phyloP scores from a whole-genome alignment of 2,113 vertebrate genomes.

The Pygoscelis antarcticus region DNA sequence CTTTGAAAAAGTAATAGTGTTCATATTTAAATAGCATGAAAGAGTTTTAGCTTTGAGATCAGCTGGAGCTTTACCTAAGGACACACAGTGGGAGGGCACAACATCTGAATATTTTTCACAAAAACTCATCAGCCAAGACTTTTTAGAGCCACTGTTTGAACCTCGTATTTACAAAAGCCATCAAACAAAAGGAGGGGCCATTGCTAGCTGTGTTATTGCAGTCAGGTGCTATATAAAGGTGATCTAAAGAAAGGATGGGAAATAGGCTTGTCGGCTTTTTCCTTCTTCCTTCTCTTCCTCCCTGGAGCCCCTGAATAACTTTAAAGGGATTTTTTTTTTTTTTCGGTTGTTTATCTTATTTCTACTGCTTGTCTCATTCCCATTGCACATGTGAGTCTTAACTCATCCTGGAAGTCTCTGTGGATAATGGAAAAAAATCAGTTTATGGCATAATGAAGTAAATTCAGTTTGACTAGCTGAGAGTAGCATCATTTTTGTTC shows the following conservation, averaged over 20 bases:
- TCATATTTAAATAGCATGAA: neutral
- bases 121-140: neutral
- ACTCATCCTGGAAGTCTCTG: neutral
- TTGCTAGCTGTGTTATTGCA: neutral
- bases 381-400: neutral
- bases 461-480: constrained; percentile 9
- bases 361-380: neutral
- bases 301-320: neutral
- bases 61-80: neutral
- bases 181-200: neutral
- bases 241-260: neutral
- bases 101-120: neutral
- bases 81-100: neutral
- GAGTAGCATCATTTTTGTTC: constrained; percentile 16
- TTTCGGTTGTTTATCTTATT: neutral
- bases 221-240: neutral
- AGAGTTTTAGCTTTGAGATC: neutral
- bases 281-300: neutral
- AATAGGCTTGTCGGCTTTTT: neutral
- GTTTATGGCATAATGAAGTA: neutral
- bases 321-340: neutral
- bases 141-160: neutral
- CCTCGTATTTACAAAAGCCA: neutral
- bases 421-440: neutral
- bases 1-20: neutral